Base-by-base conservation (phyloP, 2,797 vertebrate species). In the Hemibagrus guttatus region DNA sequence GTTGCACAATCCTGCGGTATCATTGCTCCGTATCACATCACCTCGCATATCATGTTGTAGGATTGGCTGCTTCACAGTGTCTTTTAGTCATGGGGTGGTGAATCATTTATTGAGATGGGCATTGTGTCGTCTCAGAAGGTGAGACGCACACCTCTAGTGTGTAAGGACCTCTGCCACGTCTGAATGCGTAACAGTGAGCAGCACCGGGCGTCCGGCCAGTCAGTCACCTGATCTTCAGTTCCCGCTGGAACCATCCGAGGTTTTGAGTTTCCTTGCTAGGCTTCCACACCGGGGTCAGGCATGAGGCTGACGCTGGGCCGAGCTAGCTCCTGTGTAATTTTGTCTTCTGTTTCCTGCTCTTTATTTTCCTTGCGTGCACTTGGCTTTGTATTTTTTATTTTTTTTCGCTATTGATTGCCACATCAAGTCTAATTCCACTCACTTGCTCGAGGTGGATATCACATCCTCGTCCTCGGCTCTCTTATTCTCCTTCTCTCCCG, bases 131-230 rank as follows among this genome's bases (percentile, higher is more conserved):
- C 79, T 81, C 35, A 4, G 31, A 46, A 63, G 35, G 79, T 81
- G 79, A 63, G 79, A 64, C 59, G 28, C 79, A 64, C 59, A 81
- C 59, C 42, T 64, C 35, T 11, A 63, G 59, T 63, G 58, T 63
- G 35, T 81, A 64, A 63, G 59, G 28, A 63, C 14, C n/a, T 64
- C 59, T 81, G 6, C 58, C 39, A 19, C 6, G 59, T 81, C 79
- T 81, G 3, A 81, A 46, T 46, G 59, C 4, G 3, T 28, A 66
- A 81, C 19, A 19, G 12, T 12, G 80, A 81, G 61, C 5, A 81
- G 80, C 26, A 66, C 61, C 26, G 17, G 59, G 80, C 80, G 1
- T 81, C 80, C 64, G n/a, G 80, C 80, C 61, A 64, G 39, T 49
- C 61, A 21, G 80, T 66, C 80, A 81, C 61, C 61, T 2, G n/a